Evolutionary conservation across 2,113 vertebrate species (phyloP), one percentile per base, ranked within the genome.

Genomic region (Marcusenius ussheri): DNA sequence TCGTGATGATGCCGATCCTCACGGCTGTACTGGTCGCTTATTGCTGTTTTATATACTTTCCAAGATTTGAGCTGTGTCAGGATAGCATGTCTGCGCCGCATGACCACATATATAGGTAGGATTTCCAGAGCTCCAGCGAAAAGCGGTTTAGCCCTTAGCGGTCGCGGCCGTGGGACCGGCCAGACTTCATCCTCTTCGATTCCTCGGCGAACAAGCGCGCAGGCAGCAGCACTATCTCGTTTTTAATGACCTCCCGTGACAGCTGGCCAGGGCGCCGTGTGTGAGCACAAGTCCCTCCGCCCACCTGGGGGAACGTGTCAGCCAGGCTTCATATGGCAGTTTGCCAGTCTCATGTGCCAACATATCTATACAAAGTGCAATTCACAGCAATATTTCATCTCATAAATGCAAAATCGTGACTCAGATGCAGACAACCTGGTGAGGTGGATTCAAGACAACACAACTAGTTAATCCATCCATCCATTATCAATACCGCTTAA

Each of bases 241-340:
- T 90, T 91, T 91, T 87, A 91, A 91, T 91, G 90, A 91, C 70
- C 90, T 50, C 85, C 74, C 51, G 62, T 83, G 51, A 91, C 92
- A 92, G 89, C 91, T 92, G 93, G 90, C 90, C 90, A 58, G 70
- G 90, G 77, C 39, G 62, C 62, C 10, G 3, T 70, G 62, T 70
- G 62, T 11, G 62, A 66, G 62, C 62, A 31, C n/a, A 31, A 10
- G 62, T 31, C n/a, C 62, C 62, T 70, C 62, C 27, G 3, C 62
- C 62, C 62, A 70, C 62, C 62, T 70, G 62, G 62, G 62, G n/a
- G 10, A 90, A 56, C 5, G 35, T 80, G 74, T 80, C 74, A 80
- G 35, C 74, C 74, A 42, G 74, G 15, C 13, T 39, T 35, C 74
- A 80, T 42, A 17, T 80, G 74, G 74, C n/a, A 70, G 10, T 70